Conservation (phyloP, 2,113 vertebrate species). For the Eonycteris spelaea region DNA sequence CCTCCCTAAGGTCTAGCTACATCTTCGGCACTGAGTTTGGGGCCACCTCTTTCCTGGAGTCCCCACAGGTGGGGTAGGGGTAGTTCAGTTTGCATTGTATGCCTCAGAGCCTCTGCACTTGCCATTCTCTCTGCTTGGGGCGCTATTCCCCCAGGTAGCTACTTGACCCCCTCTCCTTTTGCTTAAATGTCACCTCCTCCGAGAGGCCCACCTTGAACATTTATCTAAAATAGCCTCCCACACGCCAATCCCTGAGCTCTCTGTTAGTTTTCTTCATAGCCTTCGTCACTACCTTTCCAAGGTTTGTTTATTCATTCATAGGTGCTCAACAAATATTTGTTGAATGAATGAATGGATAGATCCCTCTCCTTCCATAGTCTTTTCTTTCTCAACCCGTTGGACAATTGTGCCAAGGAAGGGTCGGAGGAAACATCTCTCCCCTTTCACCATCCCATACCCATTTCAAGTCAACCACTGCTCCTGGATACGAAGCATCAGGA, state of each 20-base stretch:
- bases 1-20: not conserved
- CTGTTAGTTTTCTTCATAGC: not conserved
- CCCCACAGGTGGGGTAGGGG: not conserved
- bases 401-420: not conserved
- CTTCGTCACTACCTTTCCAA: not conserved
- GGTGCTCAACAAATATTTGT: not conserved
- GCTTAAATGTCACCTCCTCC: not conserved
- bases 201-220: not conserved
- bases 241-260: not conserved
- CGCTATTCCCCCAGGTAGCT: not conserved
- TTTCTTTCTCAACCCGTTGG: not conserved
- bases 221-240: not conserved
- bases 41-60: not conserved
- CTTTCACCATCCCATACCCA: not conserved
- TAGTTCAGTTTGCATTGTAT: not conserved
- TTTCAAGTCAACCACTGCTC: not conserved
- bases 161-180: not conserved
- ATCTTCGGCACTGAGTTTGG: not conserved
- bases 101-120: not conserved
- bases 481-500: not conserved
- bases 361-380: not conserved
- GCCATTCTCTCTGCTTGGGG: not conserved
- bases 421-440: not conserved
- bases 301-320: not conserved
- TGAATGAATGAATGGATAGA: not conserved